Evolutionary conservation across 30 jellyfish, hydroid and myxozoan species (phyloP).

Genomic region (Turritopsis dohrnii): DNA sequence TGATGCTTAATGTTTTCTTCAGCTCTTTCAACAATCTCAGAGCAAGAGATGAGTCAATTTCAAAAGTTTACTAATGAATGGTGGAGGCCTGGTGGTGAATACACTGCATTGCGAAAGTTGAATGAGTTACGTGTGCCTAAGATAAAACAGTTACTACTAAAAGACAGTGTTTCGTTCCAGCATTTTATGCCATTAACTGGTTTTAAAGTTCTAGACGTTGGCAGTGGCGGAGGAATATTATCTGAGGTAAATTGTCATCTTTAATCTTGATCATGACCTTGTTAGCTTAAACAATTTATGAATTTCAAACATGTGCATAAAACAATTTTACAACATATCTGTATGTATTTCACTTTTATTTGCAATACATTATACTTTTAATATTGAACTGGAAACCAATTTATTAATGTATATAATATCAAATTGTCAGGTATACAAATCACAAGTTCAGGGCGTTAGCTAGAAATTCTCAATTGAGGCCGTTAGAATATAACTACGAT

Average conservation of each 20-base stretch:
- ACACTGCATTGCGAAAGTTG: constrained; percentile 54
- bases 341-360: too few relatives aligned
- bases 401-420: too few relatives aligned
- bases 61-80: constrained; percentile 50
- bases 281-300: too few relatives aligned
- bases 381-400: too few relatives aligned
- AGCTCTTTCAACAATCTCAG: constrained; percentile 40
- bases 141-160: constrained; percentile 33
- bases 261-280: not conserved
- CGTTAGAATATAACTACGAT: too few relatives aligned
- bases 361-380: too few relatives aligned
- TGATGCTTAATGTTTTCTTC: too few relatives aligned
- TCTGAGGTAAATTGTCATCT: constrained; percentile 51
- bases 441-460: too few relatives aligned
- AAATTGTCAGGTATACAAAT: too few relatives aligned
- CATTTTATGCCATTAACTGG: constrained; percentile 41
- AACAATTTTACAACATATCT: too few relatives aligned
- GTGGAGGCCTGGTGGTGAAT: constrained; percentile 82
- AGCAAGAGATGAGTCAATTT: constrained; percentile 60
- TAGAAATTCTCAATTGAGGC: too few relatives aligned
- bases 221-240: constrained; percentile 94
- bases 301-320: too few relatives aligned
- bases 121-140: constrained; percentile 63
- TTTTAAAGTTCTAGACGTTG: constrained; percentile 73
- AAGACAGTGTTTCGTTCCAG: not conserved